Conservation (phyloP, 2,797 vertebrate genomes). For the Propithecus perrieri region DNA sequence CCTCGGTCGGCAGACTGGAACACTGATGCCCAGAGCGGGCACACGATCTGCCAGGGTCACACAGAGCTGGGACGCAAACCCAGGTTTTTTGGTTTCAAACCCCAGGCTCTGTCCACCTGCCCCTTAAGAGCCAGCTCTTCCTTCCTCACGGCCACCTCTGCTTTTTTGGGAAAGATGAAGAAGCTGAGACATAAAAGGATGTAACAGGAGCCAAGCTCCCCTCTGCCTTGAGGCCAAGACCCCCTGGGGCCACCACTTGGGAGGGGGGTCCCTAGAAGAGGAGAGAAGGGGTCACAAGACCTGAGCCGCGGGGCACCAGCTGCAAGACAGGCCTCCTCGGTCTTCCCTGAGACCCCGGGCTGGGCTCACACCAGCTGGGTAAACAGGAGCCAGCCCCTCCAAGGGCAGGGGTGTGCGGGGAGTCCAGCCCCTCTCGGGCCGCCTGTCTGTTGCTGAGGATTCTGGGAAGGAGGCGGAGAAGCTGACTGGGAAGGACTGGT, state of each 20-base stretch:
- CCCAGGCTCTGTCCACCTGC: background rate
- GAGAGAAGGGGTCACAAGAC: conserved; percentile 48
- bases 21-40: background rate
- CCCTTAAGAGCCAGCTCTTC: background rate
- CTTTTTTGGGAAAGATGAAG: conserved; percentile 43
- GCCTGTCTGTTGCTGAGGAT: conserved; percentile 66
- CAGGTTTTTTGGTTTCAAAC: background rate
- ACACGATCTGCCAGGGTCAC: background rate
- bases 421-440: conserved; percentile 13
- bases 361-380: conserved; percentile 71
- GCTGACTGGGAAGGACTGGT: background rate
- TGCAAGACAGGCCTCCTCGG: conserved; percentile 27
- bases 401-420: background rate
- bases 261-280: background rate
- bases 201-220: conserved; percentile 38
- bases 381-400: conserved; percentile 60
- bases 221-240: conserved; percentile 9
- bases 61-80: background rate
- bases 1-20: background rate
- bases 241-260: background rate
- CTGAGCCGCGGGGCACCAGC: conserved; percentile 45
- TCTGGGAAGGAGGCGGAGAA: conserved; percentile 60
- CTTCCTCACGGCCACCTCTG: background rate
- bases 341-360: background rate
- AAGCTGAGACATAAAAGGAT: conserved; percentile 10